Evolutionary conservation across 2,797 vertebrate genomes (phyloP).

Genomic region (Alectoris magna): DNA sequence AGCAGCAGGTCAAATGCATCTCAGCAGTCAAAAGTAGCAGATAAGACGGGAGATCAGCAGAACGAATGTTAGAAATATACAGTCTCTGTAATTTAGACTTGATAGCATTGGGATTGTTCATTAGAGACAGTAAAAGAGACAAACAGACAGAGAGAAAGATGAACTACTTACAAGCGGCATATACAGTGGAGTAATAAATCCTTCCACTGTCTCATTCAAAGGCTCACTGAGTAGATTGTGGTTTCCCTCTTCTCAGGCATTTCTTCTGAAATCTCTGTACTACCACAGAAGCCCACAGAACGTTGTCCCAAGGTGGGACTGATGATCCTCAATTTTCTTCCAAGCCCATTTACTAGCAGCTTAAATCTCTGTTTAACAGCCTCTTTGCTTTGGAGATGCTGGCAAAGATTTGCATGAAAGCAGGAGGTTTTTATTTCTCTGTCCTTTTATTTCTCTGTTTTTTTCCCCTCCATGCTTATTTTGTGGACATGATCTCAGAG

Average conservation of each 20-base stretch:
- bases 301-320: background rate
- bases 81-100: conserved; percentile 25
- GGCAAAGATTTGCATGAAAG: background rate
- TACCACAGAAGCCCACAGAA: background rate
- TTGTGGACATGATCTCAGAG: background rate
- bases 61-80: conserved; percentile 38
- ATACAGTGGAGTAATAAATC: conserved; percentile 22
- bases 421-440: background rate
- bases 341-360: background rate
- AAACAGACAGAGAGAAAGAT: conserved; percentile 35
- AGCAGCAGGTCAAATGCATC: conserved; percentile 32
- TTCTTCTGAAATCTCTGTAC: background rate
- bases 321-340: background rate
- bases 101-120: conserved; percentile 39
- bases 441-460: background rate
- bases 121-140: conserved; percentile 47
- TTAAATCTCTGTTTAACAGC: background rate
- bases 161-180: conserved; percentile 9
- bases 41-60: conserved; percentile 46
- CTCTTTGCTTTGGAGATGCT: background rate
- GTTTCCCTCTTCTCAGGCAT: background rate
- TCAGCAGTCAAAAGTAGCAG: conserved; percentile 15
- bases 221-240: background rate
- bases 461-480: background rate
- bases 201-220: background rate